Base-by-base conservation (phyloP, 2,888 invertebrate genomes). In the Dinocampus coccinellae region DNA sequence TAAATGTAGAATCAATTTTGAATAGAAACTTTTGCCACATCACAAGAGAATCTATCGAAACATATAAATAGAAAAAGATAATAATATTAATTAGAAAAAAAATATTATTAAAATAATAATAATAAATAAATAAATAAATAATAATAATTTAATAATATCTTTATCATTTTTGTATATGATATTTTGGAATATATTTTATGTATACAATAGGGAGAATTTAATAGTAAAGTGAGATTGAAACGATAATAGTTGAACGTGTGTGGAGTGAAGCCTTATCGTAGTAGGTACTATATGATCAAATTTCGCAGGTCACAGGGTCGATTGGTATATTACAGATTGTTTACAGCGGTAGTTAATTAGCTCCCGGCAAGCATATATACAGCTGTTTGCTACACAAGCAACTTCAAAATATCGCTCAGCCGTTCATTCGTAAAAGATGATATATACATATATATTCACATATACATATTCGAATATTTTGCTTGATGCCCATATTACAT, bases 271-370 rank as follows among this genome's bases (percentile, higher is more conserved):
- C 67, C 68, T 58, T 76, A 76, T 74, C 76, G 71, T 62, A 52
- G 62, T 20, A n/a, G n/a, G n/a, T n/a, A n/a, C n/a, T n/a, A 64
- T 68, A 65, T 72, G 73, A 73, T 75, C 73, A 70, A 74, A 72
- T 74, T 72, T 69, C 60, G 58, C 69, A 60, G 64, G 64, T 72
- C 67, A 53, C 65, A 64, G 42, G 66, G 72, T 73, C 73, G 73
- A 76, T 75, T 76, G 75, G 71, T 73, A 77, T 77, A 79, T 80
- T 79, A 79, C 73, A 76, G 75, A 73, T 79, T 77, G 79, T 79
- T 77, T 79, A 76, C 78, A 75, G 69, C 72, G 68, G 69, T 75
- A 77, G 80, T 79, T 80, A 80, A 80, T 79, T 79, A 79, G 77
- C 75, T 75, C 67, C 73, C 26, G 73, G 70, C 70, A 66, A 29